Conservation (phyloP, 2,888 invertebrate genomes). For the Aleiodes alternator region DNA sequence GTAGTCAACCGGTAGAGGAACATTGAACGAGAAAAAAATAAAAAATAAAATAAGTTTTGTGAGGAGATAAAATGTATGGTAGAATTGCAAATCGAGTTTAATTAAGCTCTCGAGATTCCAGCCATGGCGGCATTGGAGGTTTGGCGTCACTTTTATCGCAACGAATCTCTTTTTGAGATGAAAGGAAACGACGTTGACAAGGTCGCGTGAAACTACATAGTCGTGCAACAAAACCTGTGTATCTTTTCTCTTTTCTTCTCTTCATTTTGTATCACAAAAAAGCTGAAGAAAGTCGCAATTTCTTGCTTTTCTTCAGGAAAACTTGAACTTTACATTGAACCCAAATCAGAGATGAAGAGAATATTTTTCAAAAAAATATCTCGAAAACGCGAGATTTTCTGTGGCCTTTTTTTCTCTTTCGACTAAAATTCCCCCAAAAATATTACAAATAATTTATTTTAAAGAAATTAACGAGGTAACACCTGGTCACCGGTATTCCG, state of each 20-base stretch:
- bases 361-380: too few species aligned
- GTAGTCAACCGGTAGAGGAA: background rate
- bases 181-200: slow-evolving; percentile 37
- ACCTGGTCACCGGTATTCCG: slow-evolving; percentile 17
- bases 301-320: too few species aligned
- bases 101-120: slow-evolving; percentile 44
- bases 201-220: slow-evolving; percentile 20
- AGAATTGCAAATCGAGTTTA: slow-evolving; percentile 43
- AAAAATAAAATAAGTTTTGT: background rate
- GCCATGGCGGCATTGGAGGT: slow-evolving; percentile 13
- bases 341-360: too few species aligned
- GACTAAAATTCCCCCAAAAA: background rate
- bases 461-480: background rate
- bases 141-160: slow-evolving; percentile 36
- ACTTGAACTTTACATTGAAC: too few species aligned
- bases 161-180: slow-evolving; percentile 22
- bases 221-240: background rate
- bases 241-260: background rate
- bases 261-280: background rate
- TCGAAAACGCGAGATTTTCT: too few species aligned
- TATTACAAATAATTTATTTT: background rate
- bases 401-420: too few species aligned
- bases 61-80: background rate
- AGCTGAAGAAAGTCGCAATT: background rate
- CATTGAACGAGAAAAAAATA: slow-evolving; percentile 7